Evolutionary conservation across 2,113 vertebrate genomes (phyloP).

Genomic region (Alethe diademata): DNA sequence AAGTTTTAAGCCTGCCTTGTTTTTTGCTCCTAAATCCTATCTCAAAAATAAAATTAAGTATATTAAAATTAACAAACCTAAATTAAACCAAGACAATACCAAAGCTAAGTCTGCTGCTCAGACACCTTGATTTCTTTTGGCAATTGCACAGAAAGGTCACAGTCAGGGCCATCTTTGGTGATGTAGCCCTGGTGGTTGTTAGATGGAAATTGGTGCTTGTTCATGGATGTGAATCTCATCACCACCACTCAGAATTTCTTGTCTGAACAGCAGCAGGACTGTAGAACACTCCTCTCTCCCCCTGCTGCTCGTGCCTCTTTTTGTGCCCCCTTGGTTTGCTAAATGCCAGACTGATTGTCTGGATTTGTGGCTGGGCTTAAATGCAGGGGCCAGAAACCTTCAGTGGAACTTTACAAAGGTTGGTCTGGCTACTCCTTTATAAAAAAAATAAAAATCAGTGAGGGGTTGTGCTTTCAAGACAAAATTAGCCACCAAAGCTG

Average conservation of each 20-base stretch:
- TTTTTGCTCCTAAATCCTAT: too few species aligned
- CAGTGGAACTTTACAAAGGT: neutral
- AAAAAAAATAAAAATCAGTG: neutral
- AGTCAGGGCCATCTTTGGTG: neutral
- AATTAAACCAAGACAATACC: too few species aligned
- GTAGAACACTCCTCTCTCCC: neutral
- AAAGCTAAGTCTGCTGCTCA: neutral
- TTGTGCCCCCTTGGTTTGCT: neutral
- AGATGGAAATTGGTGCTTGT: neutral
- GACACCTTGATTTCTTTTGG: neutral
- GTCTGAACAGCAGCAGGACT: accelerated
- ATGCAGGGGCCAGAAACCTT: neutral
- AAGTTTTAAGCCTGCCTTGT: too few species aligned
- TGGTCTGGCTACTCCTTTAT: neutral
- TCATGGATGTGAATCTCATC: neutral
- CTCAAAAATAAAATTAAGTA: too few species aligned
- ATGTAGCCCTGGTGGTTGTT: neutral
- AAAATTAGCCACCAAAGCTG: neutral
- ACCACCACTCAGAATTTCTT: neutral
- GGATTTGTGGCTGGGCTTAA: neutral
- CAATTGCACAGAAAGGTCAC: neutral
- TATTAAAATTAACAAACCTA: too few species aligned
- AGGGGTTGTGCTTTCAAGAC: neutral
- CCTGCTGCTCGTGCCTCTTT: neutral
- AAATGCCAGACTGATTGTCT: neutral